Evolutionary conservation across 1,140 invertebrate genomes (phyloP).

Genomic region (Drosophila albomicans): DNA sequence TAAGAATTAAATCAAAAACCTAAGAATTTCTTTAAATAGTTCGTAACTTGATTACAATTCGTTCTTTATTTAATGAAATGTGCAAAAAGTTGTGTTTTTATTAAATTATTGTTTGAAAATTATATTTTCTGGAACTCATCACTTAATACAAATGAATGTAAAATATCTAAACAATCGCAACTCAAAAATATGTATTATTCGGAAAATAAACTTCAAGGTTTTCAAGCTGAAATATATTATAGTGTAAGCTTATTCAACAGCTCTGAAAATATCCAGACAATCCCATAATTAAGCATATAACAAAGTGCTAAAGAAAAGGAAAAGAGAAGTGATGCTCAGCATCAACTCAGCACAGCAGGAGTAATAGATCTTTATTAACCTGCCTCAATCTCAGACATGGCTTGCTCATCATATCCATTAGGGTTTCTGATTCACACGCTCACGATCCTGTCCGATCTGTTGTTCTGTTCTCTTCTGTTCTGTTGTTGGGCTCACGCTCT

Average conservation of each 20-base stretch:
- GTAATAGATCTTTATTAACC: constrained; percentile 16
- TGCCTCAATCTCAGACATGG: not conserved
- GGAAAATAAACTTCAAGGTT: not conserved
- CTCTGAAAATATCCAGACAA: not conserved
- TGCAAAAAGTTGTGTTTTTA: too few relatives aligned
- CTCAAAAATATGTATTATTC: too few relatives aligned
- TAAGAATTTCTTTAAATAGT: too few relatives aligned
- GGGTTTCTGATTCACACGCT: constrained; percentile 70
- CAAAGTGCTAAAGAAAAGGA: not conserved
- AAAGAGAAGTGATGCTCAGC: too few relatives aligned
- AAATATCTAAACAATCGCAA: too few relatives aligned
- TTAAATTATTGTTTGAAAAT: too few relatives aligned
- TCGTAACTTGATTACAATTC: too few relatives aligned
- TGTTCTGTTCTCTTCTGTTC: constrained; percentile 24
- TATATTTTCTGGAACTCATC: too few relatives aligned
- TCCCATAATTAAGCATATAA: not conserved
- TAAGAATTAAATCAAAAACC: too few relatives aligned
- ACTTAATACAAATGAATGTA: too few relatives aligned
- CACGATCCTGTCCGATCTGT: constrained; percentile 56
- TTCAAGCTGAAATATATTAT: not conserved
- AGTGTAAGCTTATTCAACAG: not conserved
- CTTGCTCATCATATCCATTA: constrained; percentile 7
- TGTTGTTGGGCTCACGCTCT: constrained; percentile 49
- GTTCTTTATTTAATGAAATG: too few relatives aligned
- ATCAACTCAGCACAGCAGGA: not conserved